These are phyloP conservation scores for Danaus melanippus DNA, from an alignment of 1,140 invertebrate species.

Conservation along the genomic window DNA sequence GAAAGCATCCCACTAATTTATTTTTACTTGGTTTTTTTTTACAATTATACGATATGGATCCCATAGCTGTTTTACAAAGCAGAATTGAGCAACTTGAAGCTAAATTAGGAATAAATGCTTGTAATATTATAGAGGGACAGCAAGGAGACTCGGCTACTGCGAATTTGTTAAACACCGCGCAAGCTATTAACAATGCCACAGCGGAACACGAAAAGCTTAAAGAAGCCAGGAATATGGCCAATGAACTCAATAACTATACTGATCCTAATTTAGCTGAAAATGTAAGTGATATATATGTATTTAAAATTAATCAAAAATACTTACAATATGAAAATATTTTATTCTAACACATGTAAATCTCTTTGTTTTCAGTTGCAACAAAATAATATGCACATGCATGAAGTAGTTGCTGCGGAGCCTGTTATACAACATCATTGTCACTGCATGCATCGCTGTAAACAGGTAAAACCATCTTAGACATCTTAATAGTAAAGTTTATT, in stretches of 20 bases:
- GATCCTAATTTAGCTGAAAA: slow-evolving; percentile 66
- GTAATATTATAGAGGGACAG: slow-evolving; percentile 38
- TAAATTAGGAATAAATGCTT: slow-evolving; percentile 55
- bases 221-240: slow-evolving; percentile 54
- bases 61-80: slow-evolving; percentile 62
- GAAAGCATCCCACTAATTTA: not conserved
- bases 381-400: slow-evolving; percentile 54
- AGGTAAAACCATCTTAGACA: slow-evolving; percentile 30
- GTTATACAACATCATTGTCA: slow-evolving; percentile 60
- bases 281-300: slow-evolving; percentile 48
- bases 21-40: slow-evolving; percentile 6
- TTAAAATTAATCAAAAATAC: no score
- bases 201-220: slow-evolving; percentile 59
- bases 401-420: slow-evolving; percentile 57
- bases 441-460: slow-evolving; percentile 64
- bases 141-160: slow-evolving; percentile 55
- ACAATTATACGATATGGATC: slow-evolving; percentile 51
- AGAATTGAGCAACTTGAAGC: slow-evolving; percentile 68
- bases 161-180: slow-evolving; percentile 57
- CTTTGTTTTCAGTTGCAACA: slow-evolving; percentile 50
- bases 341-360: not conserved
- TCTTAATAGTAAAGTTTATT: no score
- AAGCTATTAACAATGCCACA: slow-evolving; percentile 59
- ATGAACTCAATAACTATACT: slow-evolving; percentile 67
- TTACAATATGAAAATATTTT: no score